Evolutionary conservation across 2,888 invertebrate species (phyloP), one percentile per base, ranked within the genome.

Genomic region (Lasius fuliginosus): DNA sequence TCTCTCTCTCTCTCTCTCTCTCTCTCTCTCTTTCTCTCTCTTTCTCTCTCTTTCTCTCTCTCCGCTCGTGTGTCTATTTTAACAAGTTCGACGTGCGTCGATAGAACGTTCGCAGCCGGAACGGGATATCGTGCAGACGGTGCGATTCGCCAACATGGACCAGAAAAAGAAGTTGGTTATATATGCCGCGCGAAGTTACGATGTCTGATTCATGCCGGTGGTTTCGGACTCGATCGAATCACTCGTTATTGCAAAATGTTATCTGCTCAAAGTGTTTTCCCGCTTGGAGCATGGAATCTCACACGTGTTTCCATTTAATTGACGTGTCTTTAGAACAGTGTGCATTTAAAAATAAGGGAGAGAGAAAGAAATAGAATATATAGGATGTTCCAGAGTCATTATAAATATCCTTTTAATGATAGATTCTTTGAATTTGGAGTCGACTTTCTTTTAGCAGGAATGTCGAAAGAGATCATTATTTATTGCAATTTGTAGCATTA

Each of bases 41-140:
- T 65, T 0, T 53, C 53, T 53, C n/a, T 53, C 1, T 1, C 11
- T 18, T 9, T 8, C 40, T 65, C 1, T 53, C 53, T 53, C n/a
- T 53, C 1, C 49, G 15, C 8, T 64, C n/a, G 11, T n/a, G 40
- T 53, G 27, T 77, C 27, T 67, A 53, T 67, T 67, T 77, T 77
- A 77, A 77, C 77, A 67, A 67, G 67, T 56, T 30, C 40, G 53
- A 49, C 30, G 23, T 36, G 64, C 36, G 27, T n/a, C 65, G 40
- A 75, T 33, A 18, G 33, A 67, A 77, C 36, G 36, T 36, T 65
- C 53, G 53, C 56, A 56, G 40, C 9, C 18, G 49, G 5, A 11
- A 4, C 30, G 56, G 30, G 30, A 27, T 73, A 58, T 71, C 23
- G 1, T 33, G 33, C 33, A 23, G 11, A 53, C 23, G 18, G 12